Evolutionary conservation across 2,797 vertebrate species (phyloP), one percentile per base, ranked within the genome.

Genomic region (Sphenodon punctatus): DNA sequence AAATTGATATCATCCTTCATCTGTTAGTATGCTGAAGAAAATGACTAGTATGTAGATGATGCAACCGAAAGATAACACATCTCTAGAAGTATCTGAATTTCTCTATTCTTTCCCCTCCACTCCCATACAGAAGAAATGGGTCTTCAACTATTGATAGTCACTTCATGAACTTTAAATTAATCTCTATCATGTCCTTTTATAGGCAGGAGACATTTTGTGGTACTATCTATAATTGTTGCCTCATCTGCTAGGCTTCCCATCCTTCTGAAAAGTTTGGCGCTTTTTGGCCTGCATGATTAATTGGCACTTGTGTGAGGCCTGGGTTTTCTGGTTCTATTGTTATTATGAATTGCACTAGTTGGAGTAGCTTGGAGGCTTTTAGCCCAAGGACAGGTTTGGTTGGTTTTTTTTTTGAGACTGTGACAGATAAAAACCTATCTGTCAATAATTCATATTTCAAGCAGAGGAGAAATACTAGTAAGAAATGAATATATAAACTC

Each of bases 241-340:
- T 51, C 14, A 27, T 27, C 27, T 14, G 4, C 49, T 15, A 51
- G 7, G 49, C 51, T 27, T 51, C 51, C n/a, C 13, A 51, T 15
- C 46, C n/a, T 15, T 51, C 30, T n/a, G n/a, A 51, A 51, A 51
- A 27, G 15, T 51, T 15, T 51, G 49, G 49, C n/a, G 17, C 72
- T 22, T 12, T 27, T 32, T 41, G 1, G 6, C 2, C 80, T 85
- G 85, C 41, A 6, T n/a, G 9, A 30, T 56, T 34, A 5, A 11
- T 20, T 71, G 0, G 8, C 20, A 7, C 2, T 4, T 69, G 5
- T 1, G 0, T 82, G 13, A 82, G 11, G 7, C 30, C 22, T 2
- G 61, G 16, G 1, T 4, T 70, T 34, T 70, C 34, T 56, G 34
- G 3, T 1, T 80, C 80, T 81, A 30, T 3, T 73, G 6, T 7